phyloP scores from a whole-genome alignment of 64 coral and sea anemone species.

The Pachyseris speciosa region DNA sequence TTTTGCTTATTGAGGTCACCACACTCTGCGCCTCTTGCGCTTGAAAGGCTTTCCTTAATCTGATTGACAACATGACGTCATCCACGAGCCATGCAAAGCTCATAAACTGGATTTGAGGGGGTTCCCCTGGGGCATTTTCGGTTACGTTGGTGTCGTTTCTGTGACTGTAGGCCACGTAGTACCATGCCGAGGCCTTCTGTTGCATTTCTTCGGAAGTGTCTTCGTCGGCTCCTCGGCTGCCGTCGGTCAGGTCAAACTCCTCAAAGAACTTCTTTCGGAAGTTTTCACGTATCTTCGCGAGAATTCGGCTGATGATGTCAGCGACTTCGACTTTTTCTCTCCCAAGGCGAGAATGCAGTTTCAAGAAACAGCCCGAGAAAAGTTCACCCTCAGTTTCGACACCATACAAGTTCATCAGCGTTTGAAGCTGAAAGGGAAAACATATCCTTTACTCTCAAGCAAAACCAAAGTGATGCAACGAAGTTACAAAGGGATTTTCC shows the following conservation, averaged over 20 bases:
- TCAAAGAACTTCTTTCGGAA: slow-evolving; percentile 87
- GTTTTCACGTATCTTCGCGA: slow-evolving; percentile 50
- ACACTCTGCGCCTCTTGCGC: slow-evolving; percentile 28
- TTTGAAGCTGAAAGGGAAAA: slow-evolving; percentile 42
- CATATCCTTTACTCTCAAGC: background rate
- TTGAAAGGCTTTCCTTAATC: background rate
- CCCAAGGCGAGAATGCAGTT: slow-evolving; percentile 83
- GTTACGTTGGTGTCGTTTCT: background rate
- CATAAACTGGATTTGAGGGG: slow-evolving; percentile 47
- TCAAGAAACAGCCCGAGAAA: slow-evolving; percentile 86
- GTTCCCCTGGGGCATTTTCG: background rate
- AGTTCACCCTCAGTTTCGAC: slow-evolving; percentile 88
- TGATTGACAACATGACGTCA: slow-evolving; percentile 88
- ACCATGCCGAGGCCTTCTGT: slow-evolving; percentile 94
- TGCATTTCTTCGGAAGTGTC: slow-evolving; percentile 58
- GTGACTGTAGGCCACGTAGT: slow-evolving; percentile 83
- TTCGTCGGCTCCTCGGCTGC: slow-evolving; percentile 2
- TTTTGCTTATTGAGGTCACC: slow-evolving; percentile 33
- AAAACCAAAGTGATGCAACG: too few species aligned
- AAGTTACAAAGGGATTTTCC: too few species aligned
- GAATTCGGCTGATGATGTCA: slow-evolving; percentile 66
- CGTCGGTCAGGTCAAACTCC: slow-evolving; percentile 75
- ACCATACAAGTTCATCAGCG: slow-evolving; percentile 91
- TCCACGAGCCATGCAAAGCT: slow-evolving; percentile 98
- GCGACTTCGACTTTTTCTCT: slow-evolving; percentile 89